phyloP scores from a whole-genome alignment of 2,888 invertebrate species.

The Nycteola revayana region DNA sequence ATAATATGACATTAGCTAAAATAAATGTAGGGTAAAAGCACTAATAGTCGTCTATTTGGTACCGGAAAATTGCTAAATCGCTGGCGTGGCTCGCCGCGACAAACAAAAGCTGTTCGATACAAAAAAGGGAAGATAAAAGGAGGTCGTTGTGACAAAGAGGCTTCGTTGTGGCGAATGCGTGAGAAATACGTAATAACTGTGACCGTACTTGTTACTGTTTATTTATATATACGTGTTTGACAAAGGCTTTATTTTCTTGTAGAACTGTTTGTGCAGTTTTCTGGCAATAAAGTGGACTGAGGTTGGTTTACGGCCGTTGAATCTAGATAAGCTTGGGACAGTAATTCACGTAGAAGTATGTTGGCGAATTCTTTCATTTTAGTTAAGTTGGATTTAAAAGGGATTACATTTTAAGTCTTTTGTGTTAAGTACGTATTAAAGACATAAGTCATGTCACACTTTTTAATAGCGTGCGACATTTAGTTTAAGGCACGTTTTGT shows the following conservation, averaged over 20 bases:
- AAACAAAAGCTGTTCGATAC: constrained; percentile 42
- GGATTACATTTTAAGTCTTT: no score
- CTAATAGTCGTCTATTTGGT: constrained; percentile 41
- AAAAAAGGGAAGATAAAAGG: constrained; percentile 36
- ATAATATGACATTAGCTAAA: constrained; percentile 35
- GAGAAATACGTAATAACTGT: constrained; percentile 41
- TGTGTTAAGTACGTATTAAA: no score
- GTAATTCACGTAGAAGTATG: no score
- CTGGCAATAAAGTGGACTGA: no score
- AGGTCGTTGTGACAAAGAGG: constrained; percentile 33
- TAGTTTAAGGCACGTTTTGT: no score
- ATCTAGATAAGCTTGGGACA: no score
- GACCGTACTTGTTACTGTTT: constrained; percentile 4
- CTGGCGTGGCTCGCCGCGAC: constrained; percentile 29
- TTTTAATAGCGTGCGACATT: no score
- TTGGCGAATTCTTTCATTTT: no score
- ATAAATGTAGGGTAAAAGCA: constrained; percentile 26
- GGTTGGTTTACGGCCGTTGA: no score
- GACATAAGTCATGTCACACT: no score
- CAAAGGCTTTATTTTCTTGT: constrained; percentile 20
- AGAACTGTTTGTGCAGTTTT: constrained; percentile 5
- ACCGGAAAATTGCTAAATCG: constrained; percentile 50
- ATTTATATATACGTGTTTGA: constrained; percentile 20
- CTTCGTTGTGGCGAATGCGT: constrained; percentile 34
- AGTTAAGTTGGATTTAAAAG: not conserved